A percentile compares a stretch with the other conserved stretches of the same genome.
Conservation (phyloP, 2,797 vertebrate genomes). For the Parambassis ranga region DNA sequence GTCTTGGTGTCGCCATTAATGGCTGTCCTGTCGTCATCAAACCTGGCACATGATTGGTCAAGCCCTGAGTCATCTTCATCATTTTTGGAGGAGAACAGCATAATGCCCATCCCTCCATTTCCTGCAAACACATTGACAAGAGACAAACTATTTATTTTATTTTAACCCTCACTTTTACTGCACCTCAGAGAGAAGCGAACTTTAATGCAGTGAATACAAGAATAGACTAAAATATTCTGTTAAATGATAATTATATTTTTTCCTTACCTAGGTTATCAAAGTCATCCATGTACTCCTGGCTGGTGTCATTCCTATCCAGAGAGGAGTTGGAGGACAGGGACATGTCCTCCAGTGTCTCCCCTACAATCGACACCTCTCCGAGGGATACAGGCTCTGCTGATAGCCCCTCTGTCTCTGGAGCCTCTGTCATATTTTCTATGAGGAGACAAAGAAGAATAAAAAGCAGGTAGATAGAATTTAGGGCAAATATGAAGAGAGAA, state of each 20-base stretch:
- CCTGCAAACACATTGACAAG: constrained; percentile 35
- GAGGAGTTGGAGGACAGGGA: constrained; percentile 94
- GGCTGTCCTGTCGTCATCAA: constrained; percentile 35
- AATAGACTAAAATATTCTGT: no score
- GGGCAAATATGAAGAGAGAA: no score
- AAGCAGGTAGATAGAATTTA: background rate
- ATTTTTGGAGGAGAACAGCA: constrained; percentile 63
- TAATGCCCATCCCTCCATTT: constrained; percentile 60
- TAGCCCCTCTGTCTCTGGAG: constrained; percentile 22
- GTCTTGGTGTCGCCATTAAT: constrained; percentile 26
- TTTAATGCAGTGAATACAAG: no score
- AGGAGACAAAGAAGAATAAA: background rate
- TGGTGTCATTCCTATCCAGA: constrained; percentile 89
- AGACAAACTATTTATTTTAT: no score
- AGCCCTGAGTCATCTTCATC: constrained; percentile 65
- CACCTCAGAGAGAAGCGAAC: no score
- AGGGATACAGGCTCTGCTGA: constrained; percentile 37
- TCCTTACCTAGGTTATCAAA: constrained; percentile 83
- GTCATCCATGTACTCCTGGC: constrained; percentile 95
- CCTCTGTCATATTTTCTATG: constrained; percentile 45
- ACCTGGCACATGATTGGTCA: constrained; percentile 53
- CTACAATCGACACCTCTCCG: constrained; percentile 66
- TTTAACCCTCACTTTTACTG: no score
- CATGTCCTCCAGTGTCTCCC: constrained; percentile 91
- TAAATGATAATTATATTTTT: no score